Conservation (phyloP, 2,888 invertebrate genomes). For the Julus scandinavius region DNA sequence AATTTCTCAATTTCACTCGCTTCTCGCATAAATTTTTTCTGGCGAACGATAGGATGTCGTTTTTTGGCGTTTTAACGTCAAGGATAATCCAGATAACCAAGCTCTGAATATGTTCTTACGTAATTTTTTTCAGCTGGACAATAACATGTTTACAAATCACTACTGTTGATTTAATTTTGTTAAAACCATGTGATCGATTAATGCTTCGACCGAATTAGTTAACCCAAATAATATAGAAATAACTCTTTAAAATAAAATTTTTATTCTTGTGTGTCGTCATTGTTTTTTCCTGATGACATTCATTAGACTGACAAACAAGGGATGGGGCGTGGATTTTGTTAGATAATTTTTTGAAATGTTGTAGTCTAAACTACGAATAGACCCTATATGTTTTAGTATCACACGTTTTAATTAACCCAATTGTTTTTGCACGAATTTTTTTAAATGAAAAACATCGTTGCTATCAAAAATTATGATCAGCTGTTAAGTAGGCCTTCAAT, state of each 20-base stretch:
- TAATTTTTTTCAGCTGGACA: neutral
- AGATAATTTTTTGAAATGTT: neutral
- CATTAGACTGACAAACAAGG: conserved; percentile 10
- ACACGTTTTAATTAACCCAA: neutral
- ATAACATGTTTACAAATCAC: neutral
- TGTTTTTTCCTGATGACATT: conserved; percentile 45
- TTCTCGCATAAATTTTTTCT: neutral
- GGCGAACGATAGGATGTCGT: neutral
- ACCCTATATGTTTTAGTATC: neutral
- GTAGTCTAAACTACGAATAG: neutral
- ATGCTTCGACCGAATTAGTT: neutral
- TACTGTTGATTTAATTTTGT: neutral
- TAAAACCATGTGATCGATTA: neutral
- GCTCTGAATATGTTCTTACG: neutral
- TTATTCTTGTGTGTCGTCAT: conserved; percentile 14
- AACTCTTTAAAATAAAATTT: neutral
- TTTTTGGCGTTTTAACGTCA: neutral
- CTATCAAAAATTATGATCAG: conserved; percentile 17
- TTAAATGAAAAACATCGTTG: neutral
- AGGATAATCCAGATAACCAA: neutral
- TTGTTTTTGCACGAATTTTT: neutral
- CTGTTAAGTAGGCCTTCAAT: conserved; percentile 6
- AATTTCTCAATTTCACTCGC: neutral
- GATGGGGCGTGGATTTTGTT: neutral
- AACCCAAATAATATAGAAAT: neutral